Evolutionary conservation across 1,140 invertebrate genomes (phyloP).

Genomic region (Pollicipes pollicipes): DNA sequence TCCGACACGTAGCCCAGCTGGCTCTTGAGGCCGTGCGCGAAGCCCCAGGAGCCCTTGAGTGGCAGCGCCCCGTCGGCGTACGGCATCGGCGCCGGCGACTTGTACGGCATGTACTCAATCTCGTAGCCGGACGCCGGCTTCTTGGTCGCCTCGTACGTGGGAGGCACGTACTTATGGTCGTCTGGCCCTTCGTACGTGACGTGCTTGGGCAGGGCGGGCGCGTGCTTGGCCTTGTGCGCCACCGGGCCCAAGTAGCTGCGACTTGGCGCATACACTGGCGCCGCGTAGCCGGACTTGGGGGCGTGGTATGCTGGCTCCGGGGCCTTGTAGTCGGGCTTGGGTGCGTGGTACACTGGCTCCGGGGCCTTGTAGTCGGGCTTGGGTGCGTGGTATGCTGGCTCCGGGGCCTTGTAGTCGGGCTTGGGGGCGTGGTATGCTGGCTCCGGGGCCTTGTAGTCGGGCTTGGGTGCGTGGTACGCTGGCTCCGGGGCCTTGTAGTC

Average conservation of each 20-base stretch:
- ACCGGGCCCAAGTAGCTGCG: neutral
- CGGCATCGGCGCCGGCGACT: neutral
- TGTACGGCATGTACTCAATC: conserved; percentile 10
- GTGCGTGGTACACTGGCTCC: conserved; percentile 8
- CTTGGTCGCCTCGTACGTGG: neutral
- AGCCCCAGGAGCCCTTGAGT: neutral
- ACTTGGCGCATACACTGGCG: conserved; percentile 2
- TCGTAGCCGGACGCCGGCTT: neutral
- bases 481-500: conserved; percentile 11
- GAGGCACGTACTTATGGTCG: neutral
- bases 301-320: conserved; percentile 5
- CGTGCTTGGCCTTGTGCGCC: neutral
- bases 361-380: conserved; percentile 7
- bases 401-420: conserved; percentile 8
- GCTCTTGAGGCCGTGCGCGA: neutral
- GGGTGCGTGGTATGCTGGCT: neutral
- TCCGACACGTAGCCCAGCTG: neutral
- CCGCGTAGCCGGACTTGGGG: conserved; percentile 1
- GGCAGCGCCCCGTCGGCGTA: neutral
- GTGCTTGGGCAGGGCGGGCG: neutral
- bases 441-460: conserved; percentile 10
- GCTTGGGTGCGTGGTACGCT: conserved; percentile 8
- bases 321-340: conserved; percentile 1
- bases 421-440: conserved; percentile 10
- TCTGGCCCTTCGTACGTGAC: neutral